A percentile compares a stretch with the other conserved stretches of the same genome.
Conservation (phyloP, 2,113 vertebrate species). For the Lasiurus borealis region DNA sequence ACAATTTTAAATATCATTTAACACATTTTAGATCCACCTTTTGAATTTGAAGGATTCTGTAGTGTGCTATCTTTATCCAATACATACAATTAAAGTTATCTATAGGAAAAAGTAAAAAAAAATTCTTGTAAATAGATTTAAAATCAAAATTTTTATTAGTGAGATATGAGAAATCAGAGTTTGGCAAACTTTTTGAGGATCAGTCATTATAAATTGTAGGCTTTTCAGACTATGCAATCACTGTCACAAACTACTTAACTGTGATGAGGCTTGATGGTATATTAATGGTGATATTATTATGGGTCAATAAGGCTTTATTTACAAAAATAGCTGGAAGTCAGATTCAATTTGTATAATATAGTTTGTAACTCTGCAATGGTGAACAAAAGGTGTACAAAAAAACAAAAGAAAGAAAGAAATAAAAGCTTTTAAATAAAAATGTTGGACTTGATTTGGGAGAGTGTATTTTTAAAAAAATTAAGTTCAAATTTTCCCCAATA, state of each 20-base stretch:
- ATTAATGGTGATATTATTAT: not conserved
- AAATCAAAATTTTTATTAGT: not conserved
- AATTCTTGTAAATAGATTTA: not conserved
- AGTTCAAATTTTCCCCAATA: not conserved
- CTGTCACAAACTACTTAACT: not conserved
- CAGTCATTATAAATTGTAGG: not conserved
- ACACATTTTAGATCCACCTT: constrained; percentile 69
- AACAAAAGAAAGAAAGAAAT: not conserved
- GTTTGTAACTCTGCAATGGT: not conserved
- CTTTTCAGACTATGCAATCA: not conserved
- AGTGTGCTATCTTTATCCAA: constrained; percentile 72
- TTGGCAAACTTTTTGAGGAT: not conserved
- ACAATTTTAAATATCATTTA: constrained; percentile 77
- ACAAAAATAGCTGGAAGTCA: not conserved
- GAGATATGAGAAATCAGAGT: not conserved
- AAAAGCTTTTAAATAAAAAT: not conserved
- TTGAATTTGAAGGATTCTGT: constrained; percentile 80
- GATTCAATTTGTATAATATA: not conserved
- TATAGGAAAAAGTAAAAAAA: constrained; percentile 66
- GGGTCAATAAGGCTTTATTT: constrained; percentile 8
- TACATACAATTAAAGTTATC: constrained; percentile 84
- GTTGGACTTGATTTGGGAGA: not conserved
- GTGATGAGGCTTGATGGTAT: not conserved
- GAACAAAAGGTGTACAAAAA: not conserved
- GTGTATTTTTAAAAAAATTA: not conserved